phyloP scores from a whole-genome alignment of 2,113 vertebrate genomes.

The Delphinapterus leucas region DNA sequence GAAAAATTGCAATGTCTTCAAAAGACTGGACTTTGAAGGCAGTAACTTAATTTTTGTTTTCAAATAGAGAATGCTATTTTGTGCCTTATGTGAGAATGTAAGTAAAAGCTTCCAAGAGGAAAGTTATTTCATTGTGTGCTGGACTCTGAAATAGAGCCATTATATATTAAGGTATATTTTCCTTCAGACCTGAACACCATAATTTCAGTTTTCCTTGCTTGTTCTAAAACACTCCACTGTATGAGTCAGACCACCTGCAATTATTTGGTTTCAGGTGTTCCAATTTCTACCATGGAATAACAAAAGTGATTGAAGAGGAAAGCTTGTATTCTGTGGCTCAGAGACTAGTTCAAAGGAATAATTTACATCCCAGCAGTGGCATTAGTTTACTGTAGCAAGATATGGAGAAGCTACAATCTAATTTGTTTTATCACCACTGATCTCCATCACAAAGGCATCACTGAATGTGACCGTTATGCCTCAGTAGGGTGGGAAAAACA shows the following conservation, averaged over 20 bases:
- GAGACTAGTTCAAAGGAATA: slow-evolving; percentile 34
- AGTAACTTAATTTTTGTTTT: slow-evolving; percentile 40
- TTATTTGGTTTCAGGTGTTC: slow-evolving; percentile 50
- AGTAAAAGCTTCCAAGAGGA: slow-evolving; percentile 57
- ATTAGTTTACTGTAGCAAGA: background rate
- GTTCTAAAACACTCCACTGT: background rate
- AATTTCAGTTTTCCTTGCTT: slow-evolving; percentile 23
- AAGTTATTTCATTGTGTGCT: slow-evolving; percentile 43
- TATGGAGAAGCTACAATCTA: background rate
- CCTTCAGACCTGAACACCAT: background rate
- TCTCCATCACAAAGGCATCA: background rate
- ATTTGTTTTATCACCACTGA: background rate
- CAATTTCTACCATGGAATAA: background rate
- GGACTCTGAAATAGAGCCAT: slow-evolving; percentile 34
- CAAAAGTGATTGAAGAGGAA: slow-evolving; percentile 2
- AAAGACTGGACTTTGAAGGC: slow-evolving; percentile 14
- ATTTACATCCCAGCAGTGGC: background rate
- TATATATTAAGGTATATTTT: slow-evolving; percentile 42
- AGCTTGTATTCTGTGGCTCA: background rate
- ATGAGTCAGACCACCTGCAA: slow-evolving; percentile 16
- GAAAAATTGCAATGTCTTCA: background rate
- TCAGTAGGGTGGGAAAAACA: background rate
- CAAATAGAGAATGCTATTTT: slow-evolving; percentile 10
- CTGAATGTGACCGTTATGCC: background rate
- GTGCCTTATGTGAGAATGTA: slow-evolving; percentile 18